Evolutionary conservation across 2,888 invertebrate species (phyloP).

Genomic region (Pristionchus maxplancki): DNA sequence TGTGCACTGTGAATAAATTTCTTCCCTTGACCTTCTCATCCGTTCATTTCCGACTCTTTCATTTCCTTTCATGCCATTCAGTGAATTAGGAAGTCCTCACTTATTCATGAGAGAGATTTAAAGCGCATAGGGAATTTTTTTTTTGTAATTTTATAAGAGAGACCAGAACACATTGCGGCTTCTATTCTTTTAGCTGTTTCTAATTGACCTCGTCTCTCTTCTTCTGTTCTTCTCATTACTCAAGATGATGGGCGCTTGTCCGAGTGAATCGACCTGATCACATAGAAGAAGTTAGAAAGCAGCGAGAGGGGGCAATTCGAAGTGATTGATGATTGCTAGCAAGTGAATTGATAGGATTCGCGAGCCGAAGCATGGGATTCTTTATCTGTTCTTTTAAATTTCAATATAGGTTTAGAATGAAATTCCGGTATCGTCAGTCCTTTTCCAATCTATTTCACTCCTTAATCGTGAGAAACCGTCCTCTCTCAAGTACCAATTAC

Average conservation of each 20-base stretch:
- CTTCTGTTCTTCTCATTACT: slow-evolving; percentile 23
- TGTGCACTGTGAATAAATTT: neutral
- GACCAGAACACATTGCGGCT: too few species aligned
- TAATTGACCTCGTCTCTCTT: neutral
- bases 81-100: neutral
- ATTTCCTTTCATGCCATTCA: neutral
- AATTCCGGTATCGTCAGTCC: too few species aligned
- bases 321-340: slow-evolving; percentile 38
- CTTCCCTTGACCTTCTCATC: neutral
- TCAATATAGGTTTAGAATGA: too few species aligned
- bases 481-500: neutral
- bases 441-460: too few species aligned
- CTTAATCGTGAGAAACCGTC: neutral
- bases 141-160: too few species aligned
- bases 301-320: slow-evolving; percentile 11
- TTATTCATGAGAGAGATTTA: neutral
- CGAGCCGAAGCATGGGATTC: neutral
- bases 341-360: slow-evolving; percentile 23
- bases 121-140: too few species aligned
- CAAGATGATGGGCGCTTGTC: slow-evolving; percentile 20
- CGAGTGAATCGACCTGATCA: neutral
- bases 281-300: neutral
- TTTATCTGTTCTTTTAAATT: neutral
- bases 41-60: neutral
- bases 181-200: too few species aligned